Percentiles rank a stretch among this genome's conserved stretches.
phyloP scores from a whole-genome alignment of 92 coral and sea anemone genomes.

The Isaurus tuberculatus region DNA sequence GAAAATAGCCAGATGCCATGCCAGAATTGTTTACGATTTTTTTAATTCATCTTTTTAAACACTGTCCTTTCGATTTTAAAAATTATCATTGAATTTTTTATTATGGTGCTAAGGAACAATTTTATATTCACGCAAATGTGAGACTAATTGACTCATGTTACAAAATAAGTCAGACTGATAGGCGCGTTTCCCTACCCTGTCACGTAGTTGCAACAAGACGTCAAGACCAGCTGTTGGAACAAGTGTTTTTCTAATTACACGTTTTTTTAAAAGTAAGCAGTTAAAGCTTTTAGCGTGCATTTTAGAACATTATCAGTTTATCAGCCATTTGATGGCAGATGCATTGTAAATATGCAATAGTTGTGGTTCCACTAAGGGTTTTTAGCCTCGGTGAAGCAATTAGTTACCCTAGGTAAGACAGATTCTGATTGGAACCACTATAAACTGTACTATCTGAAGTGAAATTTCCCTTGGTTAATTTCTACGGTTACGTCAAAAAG shows the following conservation, averaged over 20 bases:
- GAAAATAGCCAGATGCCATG: slow-evolving; percentile 9
- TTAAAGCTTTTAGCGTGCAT: slow-evolving; percentile 35
- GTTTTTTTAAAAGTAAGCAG: slow-evolving; percentile 1
- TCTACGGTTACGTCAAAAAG: no score
- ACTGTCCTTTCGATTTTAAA: slow-evolving; percentile 9
- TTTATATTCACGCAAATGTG: slow-evolving; percentile 38
- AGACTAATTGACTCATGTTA: slow-evolving; percentile 32
- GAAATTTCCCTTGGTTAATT: no score
- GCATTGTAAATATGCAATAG: no score
- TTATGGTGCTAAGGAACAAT: slow-evolving; percentile 22
- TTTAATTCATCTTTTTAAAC: background rate
- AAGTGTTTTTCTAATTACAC: slow-evolving; percentile 39
- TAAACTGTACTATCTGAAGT: no score
- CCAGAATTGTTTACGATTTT: slow-evolving; percentile 24
- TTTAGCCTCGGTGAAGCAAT: no score
- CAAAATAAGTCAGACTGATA: slow-evolving; percentile 30
- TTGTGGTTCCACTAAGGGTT: no score
- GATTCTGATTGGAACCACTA: no score
- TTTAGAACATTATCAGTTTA: slow-evolving; percentile 21
- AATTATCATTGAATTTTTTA: slow-evolving; percentile 12
- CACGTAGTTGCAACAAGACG: slow-evolving; percentile 17
- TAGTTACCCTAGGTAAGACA: no score
- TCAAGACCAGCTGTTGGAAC: slow-evolving; percentile 29
- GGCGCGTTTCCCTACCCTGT: slow-evolving; percentile 35
- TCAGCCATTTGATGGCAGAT: slow-evolving; percentile 30